phyloP scores from a whole-genome alignment of 2,888 invertebrate species.

The Conchocele bisecta region DNA sequence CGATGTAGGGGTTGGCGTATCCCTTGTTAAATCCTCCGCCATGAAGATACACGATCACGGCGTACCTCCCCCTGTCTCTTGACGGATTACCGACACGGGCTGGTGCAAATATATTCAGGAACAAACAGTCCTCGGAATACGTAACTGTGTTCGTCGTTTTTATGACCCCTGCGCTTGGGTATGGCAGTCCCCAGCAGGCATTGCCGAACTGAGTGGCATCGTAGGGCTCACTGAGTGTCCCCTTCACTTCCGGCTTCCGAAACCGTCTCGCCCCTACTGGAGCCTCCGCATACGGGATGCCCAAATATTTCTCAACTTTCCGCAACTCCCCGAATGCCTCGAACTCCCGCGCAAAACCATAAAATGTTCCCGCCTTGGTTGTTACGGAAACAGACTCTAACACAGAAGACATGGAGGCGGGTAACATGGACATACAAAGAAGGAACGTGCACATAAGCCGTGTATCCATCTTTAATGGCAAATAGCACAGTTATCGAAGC shows the following conservation, averaged over 20 bases:
- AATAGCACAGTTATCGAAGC: too few relatives aligned
- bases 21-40: constrained; percentile 97
- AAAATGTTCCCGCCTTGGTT: not conserved
- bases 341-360: not conserved
- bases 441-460: too few relatives aligned
- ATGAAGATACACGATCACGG: constrained; percentile 95
- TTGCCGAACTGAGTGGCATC: not conserved
- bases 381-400: too few relatives aligned
- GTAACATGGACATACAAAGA: too few relatives aligned
- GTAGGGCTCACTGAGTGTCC: not conserved
- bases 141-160: not conserved
- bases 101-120: constrained; percentile 97
- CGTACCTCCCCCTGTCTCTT: constrained; percentile 82
- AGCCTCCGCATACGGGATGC: constrained; percentile 1
- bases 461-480: too few relatives aligned
- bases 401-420: too few relatives aligned
- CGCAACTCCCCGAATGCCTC: not conserved
- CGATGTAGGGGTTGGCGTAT: constrained; percentile 85
- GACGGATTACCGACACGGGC: too few relatives aligned
- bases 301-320: constrained; percentile 3
- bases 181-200: not conserved
- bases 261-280: not conserved
- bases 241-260: constrained; percentile 1
- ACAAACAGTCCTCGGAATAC: constrained; percentile 93
- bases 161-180: not conserved